These are phyloP conservation scores for Gouania willdenowi DNA, from an alignment of 2,797 vertebrate genomes.

Conservation along the genomic window DNA sequence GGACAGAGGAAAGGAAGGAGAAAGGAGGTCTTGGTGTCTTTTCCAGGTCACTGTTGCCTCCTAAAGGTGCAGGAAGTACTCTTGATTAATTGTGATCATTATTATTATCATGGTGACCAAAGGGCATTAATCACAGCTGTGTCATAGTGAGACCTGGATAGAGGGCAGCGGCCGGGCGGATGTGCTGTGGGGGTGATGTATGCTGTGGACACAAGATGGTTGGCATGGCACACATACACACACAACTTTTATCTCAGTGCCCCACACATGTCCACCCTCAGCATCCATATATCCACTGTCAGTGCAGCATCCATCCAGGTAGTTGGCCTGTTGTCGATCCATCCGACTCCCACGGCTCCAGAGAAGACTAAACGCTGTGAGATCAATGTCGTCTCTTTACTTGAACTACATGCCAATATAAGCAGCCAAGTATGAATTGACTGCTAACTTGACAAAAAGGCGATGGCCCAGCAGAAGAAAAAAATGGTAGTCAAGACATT, in stretches of 20 bases:
- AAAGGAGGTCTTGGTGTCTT: constrained; percentile 64
- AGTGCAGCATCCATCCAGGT: constrained; percentile 47
- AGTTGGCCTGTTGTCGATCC: constrained; percentile 43
- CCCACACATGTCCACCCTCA: constrained; percentile 31
- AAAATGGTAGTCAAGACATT: constrained; percentile 54
- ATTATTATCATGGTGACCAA: constrained; percentile 73
- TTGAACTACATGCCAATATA: constrained; percentile 62
- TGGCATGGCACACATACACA: constrained; percentile 50
- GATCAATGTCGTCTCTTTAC: constrained; percentile 59
- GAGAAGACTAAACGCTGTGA: constrained; percentile 35
- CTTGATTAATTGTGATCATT: constrained; percentile 82
- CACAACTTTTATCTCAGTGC: constrained; percentile 24
- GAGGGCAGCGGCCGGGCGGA: constrained; percentile 11
- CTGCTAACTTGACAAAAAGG: constrained; percentile 56
- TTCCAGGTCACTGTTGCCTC: constrained; percentile 76
- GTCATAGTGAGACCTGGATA: constrained; percentile 56
- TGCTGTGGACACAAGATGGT: constrained; percentile 31
- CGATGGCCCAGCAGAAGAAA: constrained; percentile 40
- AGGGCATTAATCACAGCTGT: constrained; percentile 70
- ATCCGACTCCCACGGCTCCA: constrained; percentile 20
- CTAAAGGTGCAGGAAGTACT: constrained; percentile 73
- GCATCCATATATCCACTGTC: constrained; percentile 54
- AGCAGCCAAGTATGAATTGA: constrained; percentile 62
- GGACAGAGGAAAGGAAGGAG: constrained; percentile 10
- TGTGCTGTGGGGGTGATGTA: constrained; percentile 6